Conservation (phyloP, 2,113 vertebrate species). For the Atherinomorus stipes region DNA sequence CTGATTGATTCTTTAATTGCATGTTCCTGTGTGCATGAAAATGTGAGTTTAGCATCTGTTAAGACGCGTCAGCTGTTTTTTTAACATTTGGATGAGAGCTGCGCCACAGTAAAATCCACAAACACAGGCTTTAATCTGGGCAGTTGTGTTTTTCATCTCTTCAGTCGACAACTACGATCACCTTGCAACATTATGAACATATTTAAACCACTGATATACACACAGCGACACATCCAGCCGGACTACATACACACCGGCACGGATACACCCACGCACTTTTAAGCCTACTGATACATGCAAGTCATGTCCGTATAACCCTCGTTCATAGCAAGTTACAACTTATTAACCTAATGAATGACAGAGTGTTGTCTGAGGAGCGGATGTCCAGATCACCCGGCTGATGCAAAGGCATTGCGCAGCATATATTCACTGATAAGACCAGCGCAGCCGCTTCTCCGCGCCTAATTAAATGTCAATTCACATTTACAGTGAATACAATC, state of each 20-base stretch:
- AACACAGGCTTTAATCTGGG: background rate
- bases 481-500: background rate
- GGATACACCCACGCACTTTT: constrained; percentile 76
- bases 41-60: constrained; percentile 43
- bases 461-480: constrained; percentile 12
- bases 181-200: constrained; percentile 31
- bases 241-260: constrained; percentile 59
- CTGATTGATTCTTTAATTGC: constrained; percentile 2
- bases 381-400: constrained; percentile 17
- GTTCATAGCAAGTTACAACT: constrained; percentile 57
- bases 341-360: constrained; percentile 47
- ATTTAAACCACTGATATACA: constrained; percentile 32
- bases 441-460: background rate
- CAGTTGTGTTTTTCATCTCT: constrained; percentile 18
- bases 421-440: constrained; percentile 24
- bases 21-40: constrained; percentile 20
- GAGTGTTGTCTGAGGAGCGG: background rate
- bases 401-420: constrained; percentile 69
- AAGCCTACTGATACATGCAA: constrained; percentile 69
- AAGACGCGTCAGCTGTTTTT: constrained; percentile 40
- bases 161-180: constrained; percentile 14
- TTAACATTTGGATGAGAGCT: constrained; percentile 64
- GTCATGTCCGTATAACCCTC: constrained; percentile 71
- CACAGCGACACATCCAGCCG: constrained; percentile 49
- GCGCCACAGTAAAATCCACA: constrained; percentile 59